Conservation (phyloP, 2,113 vertebrate genomes). For the Daboia siamensis region DNA sequence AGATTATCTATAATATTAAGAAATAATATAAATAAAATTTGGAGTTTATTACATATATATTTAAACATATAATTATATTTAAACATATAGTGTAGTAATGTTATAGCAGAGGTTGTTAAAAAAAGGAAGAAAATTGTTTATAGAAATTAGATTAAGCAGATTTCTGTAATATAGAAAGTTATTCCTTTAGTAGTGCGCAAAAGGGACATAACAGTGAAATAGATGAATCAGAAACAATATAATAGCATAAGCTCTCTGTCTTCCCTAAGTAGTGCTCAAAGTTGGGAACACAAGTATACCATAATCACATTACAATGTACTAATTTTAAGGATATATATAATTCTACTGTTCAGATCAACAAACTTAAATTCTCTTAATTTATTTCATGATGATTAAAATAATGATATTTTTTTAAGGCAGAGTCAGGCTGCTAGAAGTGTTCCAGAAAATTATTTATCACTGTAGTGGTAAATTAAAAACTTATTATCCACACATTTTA, state of each 20-base stretch:
- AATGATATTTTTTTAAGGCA: not conserved
- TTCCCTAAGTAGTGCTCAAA: not conserved
- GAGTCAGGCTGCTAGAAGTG: not conserved
- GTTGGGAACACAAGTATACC: not conserved
- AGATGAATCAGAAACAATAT: not conserved
- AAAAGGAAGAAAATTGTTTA: not conserved
- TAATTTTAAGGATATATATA: not conserved
- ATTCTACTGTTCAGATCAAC: slow-evolving; percentile 6
- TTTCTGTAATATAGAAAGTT: not conserved
- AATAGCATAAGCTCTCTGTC: not conserved
- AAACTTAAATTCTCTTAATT: not conserved
- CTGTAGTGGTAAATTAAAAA: slow-evolving; percentile 3
- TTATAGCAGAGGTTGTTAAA: not conserved
- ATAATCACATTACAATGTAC: not conserved
- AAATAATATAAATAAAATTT: not conserved
- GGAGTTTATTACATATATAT: too few species aligned
- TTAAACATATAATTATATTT: too few species aligned
- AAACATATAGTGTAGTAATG: too few species aligned
- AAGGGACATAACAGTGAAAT: not conserved
- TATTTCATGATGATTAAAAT: not conserved
- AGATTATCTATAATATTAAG: not conserved
- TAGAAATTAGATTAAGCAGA: not conserved
- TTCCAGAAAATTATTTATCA: not conserved
- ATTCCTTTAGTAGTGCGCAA: not conserved
- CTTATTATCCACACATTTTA: slow-evolving; percentile 19